phyloP scores from a whole-genome alignment of 2,888 invertebrate genomes.

The Metellina segmentata region DNA sequence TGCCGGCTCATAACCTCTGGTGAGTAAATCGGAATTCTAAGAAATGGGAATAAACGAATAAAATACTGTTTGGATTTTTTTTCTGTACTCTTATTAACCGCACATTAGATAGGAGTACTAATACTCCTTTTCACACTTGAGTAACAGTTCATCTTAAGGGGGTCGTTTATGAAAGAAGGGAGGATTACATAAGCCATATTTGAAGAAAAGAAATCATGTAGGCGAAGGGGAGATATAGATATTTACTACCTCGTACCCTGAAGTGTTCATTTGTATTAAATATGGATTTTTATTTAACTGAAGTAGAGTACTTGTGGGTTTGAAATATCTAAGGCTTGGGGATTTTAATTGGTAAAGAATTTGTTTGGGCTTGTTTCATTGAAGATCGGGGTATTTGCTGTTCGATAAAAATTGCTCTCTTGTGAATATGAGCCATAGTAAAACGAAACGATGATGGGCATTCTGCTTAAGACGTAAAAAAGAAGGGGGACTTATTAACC shows the following conservation, averaged over 20 bases:
- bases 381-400: background rate
- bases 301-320: background rate
- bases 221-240: background rate
- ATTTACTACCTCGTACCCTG: background rate
- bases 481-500: no score
- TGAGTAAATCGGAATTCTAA: slow-evolving; percentile 34
- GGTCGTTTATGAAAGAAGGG: slow-evolving; percentile 29
- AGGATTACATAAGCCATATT: slow-evolving; percentile 13
- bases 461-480: no score
- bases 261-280: slow-evolving; percentile 1
- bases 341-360: background rate
- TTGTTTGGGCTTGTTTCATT: background rate
- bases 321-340: background rate
- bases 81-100: slow-evolving; percentile 23
- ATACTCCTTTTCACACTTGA: slow-evolving; percentile 57
- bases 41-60: slow-evolving; percentile 58
- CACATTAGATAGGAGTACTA: slow-evolving; percentile 44
- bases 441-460: no score
- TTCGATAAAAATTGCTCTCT: no score
- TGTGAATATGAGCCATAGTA: no score
- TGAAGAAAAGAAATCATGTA: background rate
- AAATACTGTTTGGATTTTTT: slow-evolving; percentile 47
- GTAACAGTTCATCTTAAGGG: slow-evolving; percentile 43
- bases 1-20: slow-evolving; percentile 38
- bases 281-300: background rate